Conservation (phyloP, 2,113 vertebrate species). For the Pterocles gutturalis region DNA sequence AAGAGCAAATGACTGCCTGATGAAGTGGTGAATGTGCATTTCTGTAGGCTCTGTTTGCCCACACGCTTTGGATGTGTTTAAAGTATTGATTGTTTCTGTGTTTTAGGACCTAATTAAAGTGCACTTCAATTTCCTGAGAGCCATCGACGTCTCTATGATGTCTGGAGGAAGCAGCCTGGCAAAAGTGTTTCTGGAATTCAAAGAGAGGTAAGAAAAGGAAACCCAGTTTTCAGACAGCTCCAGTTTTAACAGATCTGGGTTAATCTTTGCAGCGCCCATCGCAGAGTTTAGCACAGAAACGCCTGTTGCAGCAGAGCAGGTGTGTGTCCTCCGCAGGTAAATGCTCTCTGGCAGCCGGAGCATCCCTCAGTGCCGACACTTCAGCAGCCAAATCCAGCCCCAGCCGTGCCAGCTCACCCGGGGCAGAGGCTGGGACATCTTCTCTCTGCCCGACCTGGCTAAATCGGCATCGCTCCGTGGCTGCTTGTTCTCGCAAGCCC, state of each 20-base stretch:
- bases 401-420: accelerated
- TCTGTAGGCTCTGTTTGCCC: slow-evolving; percentile 9
- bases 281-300: not conserved
- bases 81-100: not conserved
- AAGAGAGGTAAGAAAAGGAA: slow-evolving; percentile 85
- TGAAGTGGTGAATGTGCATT: not conserved
- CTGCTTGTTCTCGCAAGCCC: not conserved
- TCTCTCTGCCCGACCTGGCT: accelerated
- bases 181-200: slow-evolving; percentile 96
- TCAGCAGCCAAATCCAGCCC: not conserved
- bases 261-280: not conserved
- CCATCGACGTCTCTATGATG: slow-evolving; percentile 91
- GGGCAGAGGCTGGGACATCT: not conserved
- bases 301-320: not conserved
- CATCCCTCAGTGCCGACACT: not conserved
- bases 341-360: not conserved
- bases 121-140: slow-evolving; percentile 90
- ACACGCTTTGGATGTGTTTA: not conserved
- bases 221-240: not conserved
- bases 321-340: not conserved
- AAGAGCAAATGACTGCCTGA: not conserved
- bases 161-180: slow-evolving; percentile 87
- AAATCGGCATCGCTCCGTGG: accelerated
- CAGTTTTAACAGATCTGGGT: not conserved
- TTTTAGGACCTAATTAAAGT: slow-evolving; percentile 92